Percentiles rank a stretch among this genome's conserved stretches.
Evolutionary conservation across 2,888 invertebrate species (phyloP).

Genomic region (Trachelus stipa): DNA sequence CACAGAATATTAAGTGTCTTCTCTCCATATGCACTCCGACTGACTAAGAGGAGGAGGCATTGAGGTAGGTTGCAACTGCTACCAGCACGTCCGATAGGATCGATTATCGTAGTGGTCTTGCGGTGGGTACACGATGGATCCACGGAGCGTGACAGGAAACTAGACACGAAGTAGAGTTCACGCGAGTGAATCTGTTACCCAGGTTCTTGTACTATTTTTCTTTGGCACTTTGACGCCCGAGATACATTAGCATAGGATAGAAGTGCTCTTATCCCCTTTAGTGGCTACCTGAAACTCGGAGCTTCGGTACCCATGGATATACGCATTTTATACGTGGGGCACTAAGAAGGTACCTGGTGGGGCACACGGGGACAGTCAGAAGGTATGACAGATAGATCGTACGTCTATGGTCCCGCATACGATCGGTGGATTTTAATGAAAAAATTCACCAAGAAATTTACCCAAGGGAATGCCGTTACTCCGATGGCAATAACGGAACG

Average conservation of each 20-base stretch:
- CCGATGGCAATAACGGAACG: not conserved
- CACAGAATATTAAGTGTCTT: slow-evolving; percentile 55
- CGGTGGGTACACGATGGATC: not conserved
- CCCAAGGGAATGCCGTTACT: not conserved
- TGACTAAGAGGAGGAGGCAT: not conserved
- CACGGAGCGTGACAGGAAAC: not conserved
- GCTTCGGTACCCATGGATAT: not conserved
- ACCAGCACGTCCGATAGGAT: not conserved
- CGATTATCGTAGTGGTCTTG: not conserved
- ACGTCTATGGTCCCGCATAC: slow-evolving; percentile 33
- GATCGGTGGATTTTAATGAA: slow-evolving; percentile 29
- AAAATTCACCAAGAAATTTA: slow-evolving; percentile 1
- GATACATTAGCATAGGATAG: not conserved
- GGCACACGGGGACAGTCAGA: not conserved
- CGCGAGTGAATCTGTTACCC: not conserved
- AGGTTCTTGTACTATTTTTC: not conserved
- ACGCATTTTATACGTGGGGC: not conserved
- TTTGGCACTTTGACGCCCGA: not conserved
- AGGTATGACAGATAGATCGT: slow-evolving; percentile 23
- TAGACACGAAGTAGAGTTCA: not conserved
- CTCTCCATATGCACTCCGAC: not conserved
- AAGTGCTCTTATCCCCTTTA: not conserved
- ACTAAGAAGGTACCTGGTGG: not conserved
- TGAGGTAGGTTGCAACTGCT: slow-evolving; percentile 1
- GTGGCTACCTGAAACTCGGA: not conserved